Evolutionary conservation across 2,797 vertebrate species (phyloP).

Genomic region (Rhincodon typus): DNA sequence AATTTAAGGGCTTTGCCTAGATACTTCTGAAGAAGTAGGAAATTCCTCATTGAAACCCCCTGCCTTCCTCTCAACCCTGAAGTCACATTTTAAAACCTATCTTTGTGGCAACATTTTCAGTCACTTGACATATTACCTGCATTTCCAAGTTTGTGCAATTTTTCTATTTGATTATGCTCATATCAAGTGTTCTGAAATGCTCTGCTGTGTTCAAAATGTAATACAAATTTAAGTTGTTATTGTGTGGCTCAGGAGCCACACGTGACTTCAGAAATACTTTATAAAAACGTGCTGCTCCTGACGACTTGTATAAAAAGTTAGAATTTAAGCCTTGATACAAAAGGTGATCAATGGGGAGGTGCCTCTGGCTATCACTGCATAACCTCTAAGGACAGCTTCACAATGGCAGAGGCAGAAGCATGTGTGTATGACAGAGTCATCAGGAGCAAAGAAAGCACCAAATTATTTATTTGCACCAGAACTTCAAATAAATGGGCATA

Average conservation of each 20-base stretch:
- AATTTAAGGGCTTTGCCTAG: no score
- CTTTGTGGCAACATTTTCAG: neutral
- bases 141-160: neutral
- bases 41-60: neutral
- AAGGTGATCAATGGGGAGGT: neutral
- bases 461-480: neutral
- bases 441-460: neutral
- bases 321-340: neutral
- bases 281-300: neutral
- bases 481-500: neutral
- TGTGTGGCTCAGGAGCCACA: neutral
- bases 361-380: neutral
- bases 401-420: neutral
- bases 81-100: neutral
- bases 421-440: neutral
- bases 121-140: neutral
- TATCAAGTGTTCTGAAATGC: neutral
- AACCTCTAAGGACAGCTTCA: neutral
- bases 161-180: neutral
- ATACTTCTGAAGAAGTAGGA: neutral
- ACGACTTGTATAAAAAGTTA: no score
- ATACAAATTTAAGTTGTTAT: neutral
- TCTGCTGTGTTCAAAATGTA: neutral
- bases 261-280: neutral
- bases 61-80: neutral